Evolutionary conservation across 2,888 invertebrate genomes (phyloP), one percentile per base, ranked within the genome.

Genomic region (Drosophila hawaiiensis): DNA sequence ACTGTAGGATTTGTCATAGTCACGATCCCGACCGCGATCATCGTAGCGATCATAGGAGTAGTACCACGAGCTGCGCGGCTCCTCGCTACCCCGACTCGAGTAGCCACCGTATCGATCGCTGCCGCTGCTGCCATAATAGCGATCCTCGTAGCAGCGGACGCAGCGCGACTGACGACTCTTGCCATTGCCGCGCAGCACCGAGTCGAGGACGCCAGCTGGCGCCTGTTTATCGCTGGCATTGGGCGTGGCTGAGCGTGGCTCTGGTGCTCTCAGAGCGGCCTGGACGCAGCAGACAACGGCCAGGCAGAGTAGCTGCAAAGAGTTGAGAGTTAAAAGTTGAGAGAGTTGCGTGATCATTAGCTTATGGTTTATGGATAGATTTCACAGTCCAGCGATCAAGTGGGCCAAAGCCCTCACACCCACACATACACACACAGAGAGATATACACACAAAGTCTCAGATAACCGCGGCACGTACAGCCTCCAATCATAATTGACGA

Each of bases 141-240:
- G 61, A 75, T 93, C 92, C 71, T 93, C 93, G 56, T 92, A 92
- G 78, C 93, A 93, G 37, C 92, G 89, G 49, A 92, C 92, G 78
- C 93, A 93, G 43, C 93, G 90, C 14, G 91, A 92, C 66, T 93
- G 93, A 4, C 93, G 87, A 64, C 91, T 91, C 77, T 90, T 91
- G 31, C 89, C 89, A n/a, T 70, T 79, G 53, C 90, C 86, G 1
- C 73, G 78, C 6, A 83, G 87, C 58, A 91, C 78, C 0, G 86
- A 82, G 47, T 90, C 92, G 22, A 93, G 73, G 19, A 76, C 55
- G 4, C 84, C 71, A 3, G 81, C 67, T 7, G 84, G 49, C 35
- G 69, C 49, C 53, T 82, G 73, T 9, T 68, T 71, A 19, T 66
- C 73, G 10, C 3, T 16, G n/a, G 3, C 62, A 7, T 19, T 14